phyloP scores from a whole-genome alignment of 2,888 invertebrate species.

The Drosophila austrosaltans region DNA sequence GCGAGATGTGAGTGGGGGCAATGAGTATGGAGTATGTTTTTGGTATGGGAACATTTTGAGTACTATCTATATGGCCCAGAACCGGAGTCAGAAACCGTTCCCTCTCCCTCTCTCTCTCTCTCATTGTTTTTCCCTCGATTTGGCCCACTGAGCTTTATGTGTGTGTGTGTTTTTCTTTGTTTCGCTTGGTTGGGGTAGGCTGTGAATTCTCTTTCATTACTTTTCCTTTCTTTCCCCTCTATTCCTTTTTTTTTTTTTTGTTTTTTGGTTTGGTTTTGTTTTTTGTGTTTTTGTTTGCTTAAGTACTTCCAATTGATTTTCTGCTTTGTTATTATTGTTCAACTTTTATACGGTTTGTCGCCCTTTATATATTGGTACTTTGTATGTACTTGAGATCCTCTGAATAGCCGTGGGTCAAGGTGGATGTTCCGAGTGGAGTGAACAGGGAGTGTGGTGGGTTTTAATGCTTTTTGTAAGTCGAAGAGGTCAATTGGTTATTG shows the following conservation, averaged over 20 bases:
- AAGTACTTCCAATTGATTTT: slow-evolving; percentile 77
- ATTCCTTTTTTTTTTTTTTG: neutral
- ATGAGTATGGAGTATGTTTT: neutral
- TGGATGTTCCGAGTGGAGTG: neutral
- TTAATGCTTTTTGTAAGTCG: slow-evolving; percentile 20
- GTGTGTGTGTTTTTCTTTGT: slow-evolving; percentile 13
- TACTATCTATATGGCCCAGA: neutral
- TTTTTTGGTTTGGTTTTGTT: slow-evolving; percentile 57
- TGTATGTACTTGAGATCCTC: slow-evolving; percentile 11
- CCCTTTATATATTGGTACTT: slow-evolving; percentile 23
- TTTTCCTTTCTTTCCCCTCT: slow-evolving; percentile 30
- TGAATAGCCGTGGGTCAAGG: slow-evolving; percentile 6
- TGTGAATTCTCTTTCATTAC: slow-evolving; percentile 43
- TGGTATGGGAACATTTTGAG: neutral
- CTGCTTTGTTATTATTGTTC: slow-evolving; percentile 67
- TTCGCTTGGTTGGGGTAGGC: slow-evolving; percentile 33
- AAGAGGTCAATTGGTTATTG: slow-evolving; percentile 44
- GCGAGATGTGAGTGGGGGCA: neutral
- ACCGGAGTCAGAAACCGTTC: slow-evolving; percentile 19
- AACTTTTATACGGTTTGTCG: slow-evolving; percentile 55
- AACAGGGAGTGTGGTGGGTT: neutral
- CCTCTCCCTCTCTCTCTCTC: slow-evolving; percentile 36
- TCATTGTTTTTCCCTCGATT: slow-evolving; percentile 36
- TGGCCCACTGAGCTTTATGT: neutral
- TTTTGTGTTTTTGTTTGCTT: slow-evolving; percentile 63